Base-by-base conservation (phyloP, 2,797 vertebrate genomes). In the Streptopelia turtur region DNA sequence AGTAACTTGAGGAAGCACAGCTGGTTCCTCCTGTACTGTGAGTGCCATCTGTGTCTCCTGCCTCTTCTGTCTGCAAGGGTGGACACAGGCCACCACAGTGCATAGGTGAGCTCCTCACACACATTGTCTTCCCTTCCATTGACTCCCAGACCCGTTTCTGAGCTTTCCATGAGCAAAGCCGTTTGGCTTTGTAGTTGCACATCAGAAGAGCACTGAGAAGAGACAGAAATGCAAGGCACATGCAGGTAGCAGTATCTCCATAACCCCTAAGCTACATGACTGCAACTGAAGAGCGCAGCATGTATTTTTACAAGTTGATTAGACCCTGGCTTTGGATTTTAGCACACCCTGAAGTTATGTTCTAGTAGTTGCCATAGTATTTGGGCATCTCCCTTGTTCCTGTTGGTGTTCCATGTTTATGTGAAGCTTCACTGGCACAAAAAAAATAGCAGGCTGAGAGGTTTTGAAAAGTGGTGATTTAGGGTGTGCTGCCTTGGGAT, bases 121-220 rank as follows among this genome's bases (percentile, higher is more conserved):
- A 23, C 1, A 0, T 16, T 31, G 8, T 43, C 39, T 50, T 65
- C 61, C 28, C 8, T 68, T 6, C 16, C 22, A 3, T 1, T 27
- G 27, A 43, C 52, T 70, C 31, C 31, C 37, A 31, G 70, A 8
- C 16, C n/a, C 16, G 64, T 49, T 76, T 35, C 50, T 13, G 2
- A 35, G 41, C 27, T 74, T 81, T 47, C 33, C 41, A 3, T 28
- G 33, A 56, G 23, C 4, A 11, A 3, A 56, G 35, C 15, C n/a
- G 1, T 60, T 59, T 82, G 90, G 41, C 47, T 56, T 63, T 6
- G 2, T n/a, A 35, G n/a, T 35, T 43, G 35, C 8, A 4, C 10
- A 11, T n/a, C 39, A n/a, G 66, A 68, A 50, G 74, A n/a, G 50
- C 53, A 52, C 3, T n/a, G 23, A 20, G 39, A 33, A 53, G 57